Evolutionary conservation across 2,113 vertebrate genomes (phyloP).

Genomic region (Cheilinus undulatus): DNA sequence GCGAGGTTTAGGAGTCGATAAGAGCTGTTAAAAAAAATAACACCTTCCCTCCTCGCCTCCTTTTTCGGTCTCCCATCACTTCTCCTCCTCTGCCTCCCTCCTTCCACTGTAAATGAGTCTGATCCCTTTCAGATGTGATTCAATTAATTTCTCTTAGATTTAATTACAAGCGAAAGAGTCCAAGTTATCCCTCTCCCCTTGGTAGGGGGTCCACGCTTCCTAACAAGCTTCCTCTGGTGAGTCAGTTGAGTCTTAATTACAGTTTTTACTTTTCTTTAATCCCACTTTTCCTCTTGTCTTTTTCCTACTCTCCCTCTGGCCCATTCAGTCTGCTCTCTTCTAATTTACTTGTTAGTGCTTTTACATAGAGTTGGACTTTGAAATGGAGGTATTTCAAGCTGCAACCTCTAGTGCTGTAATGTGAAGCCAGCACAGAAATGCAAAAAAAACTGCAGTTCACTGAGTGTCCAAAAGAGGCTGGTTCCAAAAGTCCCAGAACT

Average conservation of each 20-base stretch:
- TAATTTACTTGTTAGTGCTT: constrained; percentile 41
- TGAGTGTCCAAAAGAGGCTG: too few relatives aligned
- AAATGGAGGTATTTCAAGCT: too few relatives aligned
- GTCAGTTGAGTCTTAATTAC: constrained; percentile 84
- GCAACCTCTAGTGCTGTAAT: too few relatives aligned
- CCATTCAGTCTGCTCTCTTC: constrained; percentile 39
- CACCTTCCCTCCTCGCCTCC: constrained; percentile 36
- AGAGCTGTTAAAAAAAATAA: constrained; percentile 53
- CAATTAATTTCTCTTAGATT: constrained; percentile 87
- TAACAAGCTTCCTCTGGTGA: constrained; percentile 83
- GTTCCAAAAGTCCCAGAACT: too few relatives aligned
- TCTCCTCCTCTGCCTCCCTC: constrained; percentile 70
- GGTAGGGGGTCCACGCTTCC: constrained; percentile 80
- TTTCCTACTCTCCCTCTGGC: constrained; percentile 61
- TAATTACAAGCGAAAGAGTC: constrained; percentile 85
- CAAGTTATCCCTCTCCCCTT: constrained; percentile 81
- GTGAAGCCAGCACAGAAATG: too few relatives aligned
- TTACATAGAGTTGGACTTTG: constrained; percentile 20
- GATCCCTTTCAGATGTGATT: constrained; percentile 86
- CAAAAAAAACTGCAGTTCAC: too few relatives aligned
- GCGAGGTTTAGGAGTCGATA: constrained; percentile 78
- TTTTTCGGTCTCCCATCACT: constrained; percentile 58
- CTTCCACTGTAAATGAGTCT: constrained; percentile 82
- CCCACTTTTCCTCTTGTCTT: constrained; percentile 65
- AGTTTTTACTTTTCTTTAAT: constrained; percentile 80